Percentiles rank a stretch among this genome's conserved stretches.
Conservation (phyloP, 1,140 invertebrate species). For the Oncopodura yosiiana region DNA sequence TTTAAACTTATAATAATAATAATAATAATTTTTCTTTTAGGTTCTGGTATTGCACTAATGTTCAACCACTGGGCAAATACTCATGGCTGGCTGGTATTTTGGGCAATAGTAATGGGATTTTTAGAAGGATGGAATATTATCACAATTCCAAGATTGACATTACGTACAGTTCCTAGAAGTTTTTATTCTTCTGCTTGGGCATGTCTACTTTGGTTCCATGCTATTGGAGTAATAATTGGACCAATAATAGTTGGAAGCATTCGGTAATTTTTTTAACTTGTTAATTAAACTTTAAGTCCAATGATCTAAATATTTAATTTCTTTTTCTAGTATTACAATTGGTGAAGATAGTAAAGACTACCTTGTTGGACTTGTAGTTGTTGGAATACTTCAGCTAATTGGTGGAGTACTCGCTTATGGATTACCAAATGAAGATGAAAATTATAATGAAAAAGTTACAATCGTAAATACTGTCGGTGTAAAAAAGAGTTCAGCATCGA, state of each 20-base stretch:
- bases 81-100: conserved; percentile 10
- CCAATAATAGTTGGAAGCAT: neutral
- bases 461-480: no score
- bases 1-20: neutral
- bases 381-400: conserved; percentile 9
- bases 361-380: neutral
- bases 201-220: neutral
- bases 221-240: conserved; percentile 1
- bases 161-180: neutral
- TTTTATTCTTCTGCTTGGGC: neutral
- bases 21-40: conserved; percentile 1
- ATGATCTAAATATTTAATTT: no score
- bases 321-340: neutral
- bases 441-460: no score
- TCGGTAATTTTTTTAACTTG: neutral
- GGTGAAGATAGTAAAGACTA: neutral
- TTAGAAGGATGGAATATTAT: conserved; percentile 1
- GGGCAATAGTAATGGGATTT: neutral
- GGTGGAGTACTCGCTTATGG: conserved; percentile 13
- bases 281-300: neutral
- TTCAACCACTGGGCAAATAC: neutral
- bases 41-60: conserved; percentile 1
- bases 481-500: no score
- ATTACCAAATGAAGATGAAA: conserved; percentile 11
- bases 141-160: conserved; percentile 3